Evolutionary conservation across 2,888 invertebrate genomes (phyloP).

Genomic region (Torymus texanus): DNA sequence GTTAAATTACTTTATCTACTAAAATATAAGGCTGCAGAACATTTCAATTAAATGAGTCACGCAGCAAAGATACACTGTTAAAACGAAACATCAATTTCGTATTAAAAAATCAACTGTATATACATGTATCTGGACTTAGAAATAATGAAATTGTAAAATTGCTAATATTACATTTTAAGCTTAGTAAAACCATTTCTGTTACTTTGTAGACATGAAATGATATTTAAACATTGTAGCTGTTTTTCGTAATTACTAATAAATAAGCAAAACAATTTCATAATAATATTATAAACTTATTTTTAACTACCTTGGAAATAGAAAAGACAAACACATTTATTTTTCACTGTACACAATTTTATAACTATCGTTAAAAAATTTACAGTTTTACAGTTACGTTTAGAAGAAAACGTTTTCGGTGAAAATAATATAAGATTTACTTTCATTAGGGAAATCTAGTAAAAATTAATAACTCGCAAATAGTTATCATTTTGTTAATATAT

Average conservation of each 20-base stretch:
- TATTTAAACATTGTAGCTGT: constrained; percentile 47
- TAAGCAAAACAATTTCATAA: constrained; percentile 50
- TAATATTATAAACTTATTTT: constrained; percentile 35
- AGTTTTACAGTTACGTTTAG: constrained; percentile 44
- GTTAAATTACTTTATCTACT: constrained; percentile 27
- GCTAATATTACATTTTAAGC: constrained; percentile 36
- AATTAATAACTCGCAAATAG: constrained; percentile 50
- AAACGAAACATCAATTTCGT: constrained; percentile 20
- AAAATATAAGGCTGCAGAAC: constrained; percentile 33
- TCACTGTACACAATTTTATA: constrained; percentile 56
- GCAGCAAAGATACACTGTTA: constrained; percentile 38
- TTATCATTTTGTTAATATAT: neutral
- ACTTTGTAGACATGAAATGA: constrained; percentile 39
- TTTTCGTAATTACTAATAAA: constrained; percentile 52
- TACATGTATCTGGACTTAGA: constrained; percentile 47
- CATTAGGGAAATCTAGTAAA: neutral
- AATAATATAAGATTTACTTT: constrained; percentile 25
- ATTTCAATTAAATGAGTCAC: constrained; percentile 11
- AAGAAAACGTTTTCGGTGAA: constrained; percentile 32
- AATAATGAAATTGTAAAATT: constrained; percentile 53
- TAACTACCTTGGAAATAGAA: constrained; percentile 43
- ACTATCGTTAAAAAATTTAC: constrained; percentile 55
- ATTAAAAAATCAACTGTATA: constrained; percentile 47
- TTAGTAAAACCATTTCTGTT: constrained; percentile 37
- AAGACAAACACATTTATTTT: constrained; percentile 49